These are phyloP conservation scores for Caenorhabditis virilis DNA, from an alignment of 2,888 invertebrate species.

Conservation along the genomic window DNA sequence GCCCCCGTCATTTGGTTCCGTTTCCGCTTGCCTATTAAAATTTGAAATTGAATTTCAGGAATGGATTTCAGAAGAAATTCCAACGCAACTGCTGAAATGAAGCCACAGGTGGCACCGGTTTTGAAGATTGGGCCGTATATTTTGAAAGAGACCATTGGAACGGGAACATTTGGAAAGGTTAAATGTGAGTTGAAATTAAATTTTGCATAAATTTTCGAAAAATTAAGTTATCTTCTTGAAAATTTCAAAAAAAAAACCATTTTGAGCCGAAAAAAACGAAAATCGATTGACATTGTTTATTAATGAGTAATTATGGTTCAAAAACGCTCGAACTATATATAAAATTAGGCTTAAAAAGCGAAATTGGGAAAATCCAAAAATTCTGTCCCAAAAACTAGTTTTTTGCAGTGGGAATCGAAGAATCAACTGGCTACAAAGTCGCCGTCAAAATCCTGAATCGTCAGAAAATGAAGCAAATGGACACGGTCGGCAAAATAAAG, in stretches of 20 bases:
- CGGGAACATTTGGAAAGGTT: slow-evolving; percentile 98
- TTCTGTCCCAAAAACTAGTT: slow-evolving; percentile 3
- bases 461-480: slow-evolving; percentile 94
- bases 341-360: neutral
- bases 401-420: slow-evolving; percentile 85
- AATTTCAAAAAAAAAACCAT: neutral
- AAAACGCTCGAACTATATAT: no score
- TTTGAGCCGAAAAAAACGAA: neutral
- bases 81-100: neutral
- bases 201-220: slow-evolving; percentile 74
- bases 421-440: slow-evolving; percentile 94
- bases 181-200: slow-evolving; percentile 69
- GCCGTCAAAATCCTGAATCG: slow-evolving; percentile 97
- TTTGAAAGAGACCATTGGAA: slow-evolving; percentile 87
- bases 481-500: slow-evolving; percentile 97
- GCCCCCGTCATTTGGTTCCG: no score
- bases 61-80: neutral
- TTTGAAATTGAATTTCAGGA: no score
- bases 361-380: neutral
- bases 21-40: no score
- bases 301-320: neutral
- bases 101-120: neutral
- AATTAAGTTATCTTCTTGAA: neutral
- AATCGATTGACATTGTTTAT: neutral
- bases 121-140: slow-evolving; percentile 88